Evolutionary conservation across 2,888 invertebrate genomes (phyloP), one percentile per base, ranked within the genome.

Genomic region (Thymelicus lineola): DNA sequence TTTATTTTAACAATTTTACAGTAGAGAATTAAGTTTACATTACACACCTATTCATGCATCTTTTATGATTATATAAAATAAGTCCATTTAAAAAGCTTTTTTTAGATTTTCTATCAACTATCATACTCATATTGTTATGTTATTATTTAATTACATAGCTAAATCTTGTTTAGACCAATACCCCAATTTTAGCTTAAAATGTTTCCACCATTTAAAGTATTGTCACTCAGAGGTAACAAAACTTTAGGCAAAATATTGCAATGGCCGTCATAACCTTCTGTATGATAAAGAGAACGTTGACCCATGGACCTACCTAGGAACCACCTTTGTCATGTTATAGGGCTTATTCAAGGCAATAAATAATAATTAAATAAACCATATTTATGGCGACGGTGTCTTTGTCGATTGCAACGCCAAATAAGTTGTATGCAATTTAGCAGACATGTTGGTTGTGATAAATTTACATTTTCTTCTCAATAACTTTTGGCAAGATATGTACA

Each of bases 301-400:
- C 74, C 72, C 67, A 28, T 42, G 66, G 62, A 14, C 28, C 3
- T 59, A 65, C 57, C 72, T 73, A 73, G 73, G 65, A 45, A 65
- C 73, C 73, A 71, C 73, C 74, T 71, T 73, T 71, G 72, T 73
- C 63, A 60, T 75, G 73, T 73, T 71, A 59, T 48, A 35, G 70
- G 53, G 36, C 59, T 61, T 15, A 50, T 38, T 59, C 36, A 50
- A 36, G 66, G 70, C 71, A 71, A 74, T 73, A 76, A 73, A 74
- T 71, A 72, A 70, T 72, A 66, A 66, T 66, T 66, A 66, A 59
- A 50, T 38, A 66, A 66, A 58, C 35, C 57, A 46, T 66, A 66
- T 66, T 58, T 66, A 55, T 55, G 55, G 35, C 14, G 50, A 9
- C 55, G 62, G 62, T 36, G 17, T 36, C 36, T 62, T 50, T 62